Evolutionary conservation across 2,797 vertebrate species (phyloP).

Genomic region (Simalia tracyae): DNA sequence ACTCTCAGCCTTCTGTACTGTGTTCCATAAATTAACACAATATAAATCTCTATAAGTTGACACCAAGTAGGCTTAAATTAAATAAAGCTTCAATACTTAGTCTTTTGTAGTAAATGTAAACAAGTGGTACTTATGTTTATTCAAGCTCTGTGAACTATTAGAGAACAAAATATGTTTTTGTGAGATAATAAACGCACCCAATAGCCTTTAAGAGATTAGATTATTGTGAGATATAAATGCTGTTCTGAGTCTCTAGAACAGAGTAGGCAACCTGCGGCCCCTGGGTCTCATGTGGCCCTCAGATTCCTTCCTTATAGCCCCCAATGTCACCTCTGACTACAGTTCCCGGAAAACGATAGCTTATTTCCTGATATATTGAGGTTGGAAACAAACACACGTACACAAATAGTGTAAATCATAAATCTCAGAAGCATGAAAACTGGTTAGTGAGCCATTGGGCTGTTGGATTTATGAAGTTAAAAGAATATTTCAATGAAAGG

Average conservation of each 20-base stretch:
- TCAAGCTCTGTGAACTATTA: constrained; percentile 69
- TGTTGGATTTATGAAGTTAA: too few relatives aligned
- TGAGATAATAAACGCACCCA: constrained; percentile 15
- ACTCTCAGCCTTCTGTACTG: constrained; percentile 77
- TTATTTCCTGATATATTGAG: not conserved
- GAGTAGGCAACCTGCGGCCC: not conserved
- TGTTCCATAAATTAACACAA: constrained; percentile 83
- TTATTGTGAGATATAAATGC: not conserved
- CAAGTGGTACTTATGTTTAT: constrained; percentile 78
- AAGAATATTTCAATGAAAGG: too few relatives aligned
- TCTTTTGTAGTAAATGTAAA: constrained; percentile 76
- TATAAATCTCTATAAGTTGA: constrained; percentile 82
- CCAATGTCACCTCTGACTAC: not conserved
- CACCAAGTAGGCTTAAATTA: constrained; percentile 78
- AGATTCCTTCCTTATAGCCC: not conserved
- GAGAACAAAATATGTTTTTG: constrained; percentile 66
- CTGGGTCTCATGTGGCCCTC: not conserved
- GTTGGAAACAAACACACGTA: not conserved
- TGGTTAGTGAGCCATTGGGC: too few relatives aligned
- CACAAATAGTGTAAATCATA: too few relatives aligned
- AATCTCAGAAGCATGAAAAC: too few relatives aligned
- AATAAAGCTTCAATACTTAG: constrained; percentile 79
- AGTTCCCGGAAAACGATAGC: not conserved
- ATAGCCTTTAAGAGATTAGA: not conserved
- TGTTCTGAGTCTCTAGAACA: not conserved